Evolutionary conservation across 2,797 vertebrate species (phyloP).

Genomic region (Apogon hyalosoma): DNA sequence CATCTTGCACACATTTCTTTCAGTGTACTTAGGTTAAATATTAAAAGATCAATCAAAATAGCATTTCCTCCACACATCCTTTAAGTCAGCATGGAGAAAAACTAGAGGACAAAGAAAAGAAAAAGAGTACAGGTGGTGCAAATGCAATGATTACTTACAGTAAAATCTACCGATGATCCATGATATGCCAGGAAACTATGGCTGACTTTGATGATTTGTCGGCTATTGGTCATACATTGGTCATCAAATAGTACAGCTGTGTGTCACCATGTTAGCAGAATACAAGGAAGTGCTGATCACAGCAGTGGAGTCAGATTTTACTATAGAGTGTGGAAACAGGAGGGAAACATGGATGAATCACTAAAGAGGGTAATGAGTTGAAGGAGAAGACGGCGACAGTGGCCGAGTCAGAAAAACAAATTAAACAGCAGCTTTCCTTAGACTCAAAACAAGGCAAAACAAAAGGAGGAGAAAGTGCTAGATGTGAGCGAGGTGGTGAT

Average conservation of each 20-base stretch:
- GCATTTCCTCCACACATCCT: conserved; percentile 11
- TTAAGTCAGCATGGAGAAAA: neutral
- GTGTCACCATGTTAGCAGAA: conserved; percentile 45
- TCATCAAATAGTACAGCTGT: conserved; percentile 37
- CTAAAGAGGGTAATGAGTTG: conserved; percentile 21
- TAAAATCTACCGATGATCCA: conserved; percentile 2
- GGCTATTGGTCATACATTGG: conserved; percentile 28
- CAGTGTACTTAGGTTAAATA: conserved; percentile 21
- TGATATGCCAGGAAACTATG: conserved; percentile 14
- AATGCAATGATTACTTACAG: conserved; percentile 8
- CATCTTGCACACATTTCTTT: conserved; percentile 30
- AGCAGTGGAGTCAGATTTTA: conserved; percentile 39
- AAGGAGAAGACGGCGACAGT: conserved; percentile 22
- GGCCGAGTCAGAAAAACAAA: conserved; percentile 48
- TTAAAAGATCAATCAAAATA: conserved; percentile 23
- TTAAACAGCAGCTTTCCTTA: conserved; percentile 22
- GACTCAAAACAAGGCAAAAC: neutral
- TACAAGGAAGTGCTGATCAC: conserved; percentile 56
- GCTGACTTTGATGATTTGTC: neutral
- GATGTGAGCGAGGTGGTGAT: conserved; percentile 40
- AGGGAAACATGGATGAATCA: conserved; percentile 63
- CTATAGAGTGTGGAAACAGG: conserved; percentile 30
- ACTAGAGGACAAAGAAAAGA: neutral
- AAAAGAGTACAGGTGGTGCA: conserved; percentile 1
- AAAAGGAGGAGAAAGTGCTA: conserved; percentile 35